Evolutionary conservation across 2,797 vertebrate genomes (phyloP).

Genomic region (Trachurus trachurus): DNA sequence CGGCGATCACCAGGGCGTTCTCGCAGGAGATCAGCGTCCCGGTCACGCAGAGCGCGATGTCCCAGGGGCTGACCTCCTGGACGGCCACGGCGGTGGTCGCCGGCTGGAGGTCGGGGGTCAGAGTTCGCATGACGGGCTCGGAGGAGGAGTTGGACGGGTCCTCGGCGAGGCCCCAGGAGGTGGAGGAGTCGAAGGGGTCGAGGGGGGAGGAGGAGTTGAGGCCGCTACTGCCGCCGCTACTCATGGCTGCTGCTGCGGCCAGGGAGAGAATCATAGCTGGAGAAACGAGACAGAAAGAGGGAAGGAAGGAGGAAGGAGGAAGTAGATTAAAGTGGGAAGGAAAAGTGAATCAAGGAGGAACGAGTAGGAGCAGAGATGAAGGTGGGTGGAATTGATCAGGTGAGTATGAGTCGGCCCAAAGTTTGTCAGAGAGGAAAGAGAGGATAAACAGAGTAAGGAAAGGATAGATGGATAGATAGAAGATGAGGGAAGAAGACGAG

Average conservation of each 20-base stretch:
- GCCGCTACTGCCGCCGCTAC: constrained; percentile 79
- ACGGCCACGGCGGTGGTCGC: constrained; percentile 22
- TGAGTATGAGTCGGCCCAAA: neutral
- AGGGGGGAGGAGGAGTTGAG: constrained; percentile 76
- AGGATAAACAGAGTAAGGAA: neutral
- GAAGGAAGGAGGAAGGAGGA: neutral
- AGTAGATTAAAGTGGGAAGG: neutral
- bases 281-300: constrained; percentile 16
- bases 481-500: too few species aligned
- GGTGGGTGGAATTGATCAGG: neutral
- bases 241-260: constrained; percentile 85
- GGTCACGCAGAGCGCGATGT: constrained; percentile 91
- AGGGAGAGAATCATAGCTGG: constrained; percentile 89
- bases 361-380: neutral
- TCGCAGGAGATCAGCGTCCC: constrained; percentile 93
- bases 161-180: constrained; percentile 75
- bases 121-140: constrained; percentile 57
- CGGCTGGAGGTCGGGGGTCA: constrained; percentile 69
- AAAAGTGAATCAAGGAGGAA: constrained; percentile 4
- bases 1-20: constrained; percentile 92
- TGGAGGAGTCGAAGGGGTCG: constrained; percentile 72
- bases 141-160: constrained; percentile 75
- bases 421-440: neutral
- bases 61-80: constrained; percentile 90
- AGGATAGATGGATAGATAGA: neutral